Percentiles rank a stretch among this genome's conserved stretches.
These are phyloP conservation scores for Xestia ashworthii DNA, from an alignment of 2,888 invertebrate species.

Conservation along the genomic window DNA sequence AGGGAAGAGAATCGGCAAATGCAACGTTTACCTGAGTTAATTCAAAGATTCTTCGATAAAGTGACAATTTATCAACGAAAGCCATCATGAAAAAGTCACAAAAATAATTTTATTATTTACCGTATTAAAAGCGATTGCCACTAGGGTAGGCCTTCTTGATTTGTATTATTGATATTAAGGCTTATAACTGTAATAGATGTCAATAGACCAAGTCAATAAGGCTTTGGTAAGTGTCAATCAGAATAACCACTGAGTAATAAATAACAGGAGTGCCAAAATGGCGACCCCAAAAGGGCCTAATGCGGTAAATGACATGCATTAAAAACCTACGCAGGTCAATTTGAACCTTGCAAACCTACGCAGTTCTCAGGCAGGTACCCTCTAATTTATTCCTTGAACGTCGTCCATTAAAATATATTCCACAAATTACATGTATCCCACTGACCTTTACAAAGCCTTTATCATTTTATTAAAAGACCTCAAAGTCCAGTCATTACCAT, in stretches of 20 bases:
- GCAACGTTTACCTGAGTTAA: too few relatives aligned
- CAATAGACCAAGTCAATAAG: background rate
- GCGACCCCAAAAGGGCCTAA: background rate
- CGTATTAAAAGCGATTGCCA: background rate
- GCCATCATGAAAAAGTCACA: too few relatives aligned
- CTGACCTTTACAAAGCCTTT: slow-evolving; percentile 42
- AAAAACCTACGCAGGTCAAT: background rate
- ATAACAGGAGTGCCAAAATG: background rate
- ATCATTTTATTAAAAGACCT: slow-evolving; percentile 37
- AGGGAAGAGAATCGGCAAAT: background rate
- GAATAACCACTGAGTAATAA: slow-evolving; percentile 7
- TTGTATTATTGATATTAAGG: background rate
- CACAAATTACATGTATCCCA: slow-evolving; percentile 39
- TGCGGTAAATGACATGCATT: background rate
- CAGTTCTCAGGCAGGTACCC: background rate
- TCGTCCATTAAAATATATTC: slow-evolving; percentile 38
- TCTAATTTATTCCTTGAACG: slow-evolving; percentile 14
- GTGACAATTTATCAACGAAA: background rate
- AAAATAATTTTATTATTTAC: background rate
- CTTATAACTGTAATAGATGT: background rate
- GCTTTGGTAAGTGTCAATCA: background rate
- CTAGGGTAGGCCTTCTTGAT: background rate
- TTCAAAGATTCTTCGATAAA: background rate
- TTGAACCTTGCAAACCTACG: background rate
- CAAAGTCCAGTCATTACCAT: slow-evolving; percentile 45